A percentile compares a stretch with the other conserved stretches of the same genome.
Conservation (phyloP, 2,797 vertebrate species). For the Avahi laniger region DNA sequence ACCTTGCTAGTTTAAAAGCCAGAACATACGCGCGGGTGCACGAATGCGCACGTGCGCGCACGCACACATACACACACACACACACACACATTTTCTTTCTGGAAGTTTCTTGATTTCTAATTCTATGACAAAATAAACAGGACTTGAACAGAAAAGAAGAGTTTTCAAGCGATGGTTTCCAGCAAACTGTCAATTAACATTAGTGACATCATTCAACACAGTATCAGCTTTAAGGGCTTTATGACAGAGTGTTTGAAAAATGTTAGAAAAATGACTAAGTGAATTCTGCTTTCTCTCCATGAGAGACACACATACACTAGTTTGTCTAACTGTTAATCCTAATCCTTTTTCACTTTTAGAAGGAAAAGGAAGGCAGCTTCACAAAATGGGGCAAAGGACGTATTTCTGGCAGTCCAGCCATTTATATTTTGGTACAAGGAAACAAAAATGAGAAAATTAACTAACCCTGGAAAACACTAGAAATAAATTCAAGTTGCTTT, state of each 20-base stretch:
- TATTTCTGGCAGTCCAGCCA: slow-evolving; percentile 7
- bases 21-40: not conserved
- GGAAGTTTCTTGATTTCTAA: slow-evolving; percentile 76
- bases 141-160: slow-evolving; percentile 76
- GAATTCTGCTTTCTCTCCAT: slow-evolving; percentile 79
- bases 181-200: slow-evolving; percentile 84
- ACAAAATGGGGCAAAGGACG: not conserved
- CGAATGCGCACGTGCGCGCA: not conserved
- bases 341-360: slow-evolving; percentile 74
- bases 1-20: slow-evolving; percentile 57
- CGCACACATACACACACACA: not conserved
- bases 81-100: slow-evolving; percentile 49
- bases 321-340: slow-evolving; percentile 62
- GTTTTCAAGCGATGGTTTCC: slow-evolving; percentile 82
- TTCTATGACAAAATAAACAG: slow-evolving; percentile 82
- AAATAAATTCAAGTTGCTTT: not conserved
- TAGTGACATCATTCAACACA: slow-evolving; percentile 80
- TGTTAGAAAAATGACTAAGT: slow-evolving; percentile 81
- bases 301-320: slow-evolving; percentile 38
- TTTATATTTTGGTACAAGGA: slow-evolving; percentile 61
- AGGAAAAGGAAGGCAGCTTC: not conserved
- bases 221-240: slow-evolving; percentile 79
- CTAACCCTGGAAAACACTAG: not conserved
- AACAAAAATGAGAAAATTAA: slow-evolving; percentile 24
- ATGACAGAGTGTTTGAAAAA: slow-evolving; percentile 76